Evolutionary conservation across 2,888 invertebrate species (phyloP).

Genomic region (Poecilus cupreus): DNA sequence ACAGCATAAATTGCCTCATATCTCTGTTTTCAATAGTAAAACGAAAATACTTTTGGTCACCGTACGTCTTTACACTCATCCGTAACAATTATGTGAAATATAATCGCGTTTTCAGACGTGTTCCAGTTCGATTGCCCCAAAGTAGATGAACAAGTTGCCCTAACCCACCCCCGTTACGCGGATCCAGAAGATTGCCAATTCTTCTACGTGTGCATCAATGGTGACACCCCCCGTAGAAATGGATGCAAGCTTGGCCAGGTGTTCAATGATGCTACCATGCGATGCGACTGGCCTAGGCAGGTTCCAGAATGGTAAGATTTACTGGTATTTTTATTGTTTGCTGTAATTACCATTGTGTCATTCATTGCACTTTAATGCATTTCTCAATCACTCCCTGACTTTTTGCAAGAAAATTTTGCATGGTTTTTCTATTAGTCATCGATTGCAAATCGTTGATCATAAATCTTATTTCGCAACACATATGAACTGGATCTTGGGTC

Average conservation of each 20-base stretch:
- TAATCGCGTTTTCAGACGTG: slow-evolving; percentile 82
- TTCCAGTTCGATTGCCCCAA: slow-evolving; percentile 89
- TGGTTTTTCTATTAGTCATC: background rate
- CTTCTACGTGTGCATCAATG: slow-evolving; percentile 95
- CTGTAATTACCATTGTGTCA: background rate
- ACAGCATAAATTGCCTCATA: too few species aligned
- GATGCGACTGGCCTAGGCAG: slow-evolving; percentile 90
- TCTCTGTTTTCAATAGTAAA: too few species aligned
- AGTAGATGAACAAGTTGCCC: slow-evolving; percentile 82
- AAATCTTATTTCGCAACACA: background rate
- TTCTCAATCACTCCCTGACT: background rate
- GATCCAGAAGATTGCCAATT: slow-evolving; percentile 93
- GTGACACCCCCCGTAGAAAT: slow-evolving; percentile 87
- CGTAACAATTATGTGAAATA: too few species aligned
- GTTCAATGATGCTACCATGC: slow-evolving; percentile 86
- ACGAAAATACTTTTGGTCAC: too few species aligned
- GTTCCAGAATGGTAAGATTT: slow-evolving; percentile 89
- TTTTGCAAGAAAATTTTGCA: too few species aligned
- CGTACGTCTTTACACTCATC: too few species aligned
- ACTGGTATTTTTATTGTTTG: background rate
- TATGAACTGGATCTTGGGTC: too few species aligned
- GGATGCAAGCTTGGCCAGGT: slow-evolving; percentile 93
- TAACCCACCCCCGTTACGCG: slow-evolving; percentile 89
- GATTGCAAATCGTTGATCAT: background rate
- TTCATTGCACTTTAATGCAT: background rate